Evolutionary conservation across 2,888 invertebrate species (phyloP).

Genomic region (Aspidapion aeneum): DNA sequence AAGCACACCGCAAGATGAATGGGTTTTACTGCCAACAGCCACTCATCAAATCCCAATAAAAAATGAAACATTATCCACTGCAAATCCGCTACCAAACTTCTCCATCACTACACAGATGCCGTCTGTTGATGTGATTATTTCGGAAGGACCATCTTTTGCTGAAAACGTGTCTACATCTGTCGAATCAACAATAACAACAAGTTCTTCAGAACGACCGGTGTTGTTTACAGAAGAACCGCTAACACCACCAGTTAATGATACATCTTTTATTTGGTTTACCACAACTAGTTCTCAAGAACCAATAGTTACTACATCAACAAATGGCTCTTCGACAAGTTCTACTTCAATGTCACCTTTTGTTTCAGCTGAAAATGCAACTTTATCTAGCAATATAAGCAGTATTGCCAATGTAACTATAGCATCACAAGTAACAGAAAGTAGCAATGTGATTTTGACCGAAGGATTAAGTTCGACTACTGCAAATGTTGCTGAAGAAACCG

Average conservation of each 20-base stretch:
- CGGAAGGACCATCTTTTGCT: neutral
- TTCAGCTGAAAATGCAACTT: constrained; percentile 5
- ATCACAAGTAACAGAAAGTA: constrained; percentile 3
- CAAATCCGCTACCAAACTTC: neutral
- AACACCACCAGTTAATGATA: neutral
- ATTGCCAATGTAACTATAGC: constrained; percentile 1
- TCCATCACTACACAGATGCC: neutral
- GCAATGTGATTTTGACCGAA: constrained; percentile 1
- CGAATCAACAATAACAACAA: neutral
- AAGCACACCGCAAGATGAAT: constrained; percentile 62
- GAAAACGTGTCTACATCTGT: neutral
- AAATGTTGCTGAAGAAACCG: constrained; percentile 4
- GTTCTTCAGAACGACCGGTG: constrained; percentile 2
- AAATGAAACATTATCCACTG: neutral
- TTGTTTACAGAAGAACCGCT: neutral
- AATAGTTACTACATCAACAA: neutral
- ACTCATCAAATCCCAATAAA: constrained; percentile 19
- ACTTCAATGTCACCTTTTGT: neutral
- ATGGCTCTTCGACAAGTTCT: neutral
- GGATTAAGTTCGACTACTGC: neutral
- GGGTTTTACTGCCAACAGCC: constrained; percentile 56
- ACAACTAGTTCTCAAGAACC: neutral
- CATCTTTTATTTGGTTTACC: neutral
- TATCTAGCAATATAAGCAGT: neutral
- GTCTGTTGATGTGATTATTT: neutral